Evolutionary conservation across 2,888 invertebrate species (phyloP).

Genomic region (Ariolimax columbianus): DNA sequence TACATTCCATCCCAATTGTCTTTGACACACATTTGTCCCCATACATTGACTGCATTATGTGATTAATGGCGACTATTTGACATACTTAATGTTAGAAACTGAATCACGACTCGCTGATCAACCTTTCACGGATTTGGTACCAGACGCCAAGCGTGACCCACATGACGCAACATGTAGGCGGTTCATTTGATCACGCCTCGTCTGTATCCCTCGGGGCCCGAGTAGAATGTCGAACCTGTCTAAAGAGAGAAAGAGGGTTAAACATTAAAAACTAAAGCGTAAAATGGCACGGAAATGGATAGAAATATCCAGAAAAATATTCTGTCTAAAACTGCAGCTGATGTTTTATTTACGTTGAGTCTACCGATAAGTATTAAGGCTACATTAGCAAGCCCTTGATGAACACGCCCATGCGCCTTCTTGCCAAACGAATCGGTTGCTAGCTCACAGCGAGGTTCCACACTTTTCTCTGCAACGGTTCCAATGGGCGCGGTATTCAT

Average conservation of each 20-base stretch:
- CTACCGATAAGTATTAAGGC: background rate
- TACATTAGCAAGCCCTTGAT: background rate
- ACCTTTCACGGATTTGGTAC: too few species aligned
- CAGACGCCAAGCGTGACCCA: too few species aligned
- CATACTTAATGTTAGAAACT: too few species aligned
- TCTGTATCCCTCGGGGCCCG: too few species aligned
- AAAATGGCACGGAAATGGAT: background rate
- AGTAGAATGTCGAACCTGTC: too few species aligned
- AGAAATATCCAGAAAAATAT: slow-evolving; percentile 9
- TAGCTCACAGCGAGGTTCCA: background rate
- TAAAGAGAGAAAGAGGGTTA: background rate
- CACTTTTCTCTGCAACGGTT: background rate
- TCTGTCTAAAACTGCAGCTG: background rate
- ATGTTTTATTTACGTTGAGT: background rate
- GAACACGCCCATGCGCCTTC: background rate
- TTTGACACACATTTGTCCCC: too few species aligned
- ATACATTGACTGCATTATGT: too few species aligned
- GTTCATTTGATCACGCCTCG: too few species aligned
- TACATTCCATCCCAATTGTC: too few species aligned
- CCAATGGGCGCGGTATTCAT: background rate
- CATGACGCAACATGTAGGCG: too few species aligned
- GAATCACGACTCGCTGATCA: too few species aligned
- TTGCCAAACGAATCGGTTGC: background rate
- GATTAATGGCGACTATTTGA: too few species aligned
- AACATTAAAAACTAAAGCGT: background rate